phyloP scores from a whole-genome alignment of 2,888 invertebrate genomes.

The Drosophila parthenogenetica region DNA sequence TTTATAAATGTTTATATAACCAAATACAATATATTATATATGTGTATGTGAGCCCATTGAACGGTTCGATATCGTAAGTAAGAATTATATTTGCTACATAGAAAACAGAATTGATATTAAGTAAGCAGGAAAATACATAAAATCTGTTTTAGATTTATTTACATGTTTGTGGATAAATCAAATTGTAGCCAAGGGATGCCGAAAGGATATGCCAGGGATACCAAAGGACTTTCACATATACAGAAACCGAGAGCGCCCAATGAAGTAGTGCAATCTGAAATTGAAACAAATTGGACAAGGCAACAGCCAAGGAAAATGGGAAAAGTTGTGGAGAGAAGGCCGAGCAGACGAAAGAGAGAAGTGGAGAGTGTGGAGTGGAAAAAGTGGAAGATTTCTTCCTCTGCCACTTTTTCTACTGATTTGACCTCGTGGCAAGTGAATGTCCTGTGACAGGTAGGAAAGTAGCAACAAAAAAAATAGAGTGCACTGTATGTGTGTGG shows the following conservation, averaged over 20 bases:
- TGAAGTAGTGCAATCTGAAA: constrained; percentile 9
- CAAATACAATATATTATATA: too few species aligned
- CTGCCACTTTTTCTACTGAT: not conserved
- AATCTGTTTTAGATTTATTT: constrained; percentile 9
- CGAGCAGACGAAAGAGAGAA: not conserved
- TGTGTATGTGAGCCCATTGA: too few species aligned
- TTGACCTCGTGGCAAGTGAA: constrained; percentile 12
- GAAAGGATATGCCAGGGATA: too few species aligned
- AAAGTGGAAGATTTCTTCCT: not conserved
- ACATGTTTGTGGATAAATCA: constrained; percentile 4
- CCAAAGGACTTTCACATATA: not conserved
- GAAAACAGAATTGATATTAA: not conserved
- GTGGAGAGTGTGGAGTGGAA: constrained; percentile 1
- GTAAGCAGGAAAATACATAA: not conserved
- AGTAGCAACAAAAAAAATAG: not conserved
- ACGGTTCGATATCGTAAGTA: not conserved
- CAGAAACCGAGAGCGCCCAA: not conserved
- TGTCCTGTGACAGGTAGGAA: constrained; percentile 3
- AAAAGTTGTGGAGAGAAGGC: too few species aligned
- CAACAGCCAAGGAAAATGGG: not conserved
- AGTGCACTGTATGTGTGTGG: constrained; percentile 17
- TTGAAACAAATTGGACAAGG: constrained; percentile 10
- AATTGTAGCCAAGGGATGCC: not conserved
- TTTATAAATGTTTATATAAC: too few species aligned
- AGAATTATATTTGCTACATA: not conserved